phyloP scores from a whole-genome alignment of 1,140 invertebrate species.

The Sinonovacula constricta region DNA sequence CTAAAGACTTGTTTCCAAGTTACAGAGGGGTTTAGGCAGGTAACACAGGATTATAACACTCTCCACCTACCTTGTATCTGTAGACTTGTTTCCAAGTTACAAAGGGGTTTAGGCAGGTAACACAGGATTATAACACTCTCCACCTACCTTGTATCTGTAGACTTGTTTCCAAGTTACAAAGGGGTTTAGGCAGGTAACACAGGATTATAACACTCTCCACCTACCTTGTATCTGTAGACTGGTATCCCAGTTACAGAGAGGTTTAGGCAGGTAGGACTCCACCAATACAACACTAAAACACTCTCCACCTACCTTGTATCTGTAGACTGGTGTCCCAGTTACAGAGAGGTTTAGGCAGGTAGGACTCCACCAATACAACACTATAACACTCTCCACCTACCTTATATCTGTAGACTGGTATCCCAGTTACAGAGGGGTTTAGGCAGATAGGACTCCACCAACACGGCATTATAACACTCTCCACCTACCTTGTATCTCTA shows the following conservation, averaged over 20 bases:
- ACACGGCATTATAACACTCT: no score
- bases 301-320: conserved; percentile 35
- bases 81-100: conserved; percentile 1
- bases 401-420: no score
- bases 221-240: conserved; percentile 16
- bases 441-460: no score
- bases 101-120: conserved; percentile 10
- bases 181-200: conserved; percentile 7
- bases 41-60: no score
- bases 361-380: no score
- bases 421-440: no score
- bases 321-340: neutral
- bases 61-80: conserved; percentile 29
- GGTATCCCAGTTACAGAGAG: conserved; percentile 9
- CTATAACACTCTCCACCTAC: no score
- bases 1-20: neutral
- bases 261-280: conserved; percentile 12
- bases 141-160: conserved; percentile 19
- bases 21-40: no score
- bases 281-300: no score
- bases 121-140: no score
- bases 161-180: conserved; percentile 9
- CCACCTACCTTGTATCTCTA: no score
- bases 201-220: no score
- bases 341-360: conserved; percentile 10